Evolutionary conservation across 2,888 invertebrate genomes (phyloP), one percentile per base, ranked within the genome.

Genomic region (Gisinianus flammeolus): DNA sequence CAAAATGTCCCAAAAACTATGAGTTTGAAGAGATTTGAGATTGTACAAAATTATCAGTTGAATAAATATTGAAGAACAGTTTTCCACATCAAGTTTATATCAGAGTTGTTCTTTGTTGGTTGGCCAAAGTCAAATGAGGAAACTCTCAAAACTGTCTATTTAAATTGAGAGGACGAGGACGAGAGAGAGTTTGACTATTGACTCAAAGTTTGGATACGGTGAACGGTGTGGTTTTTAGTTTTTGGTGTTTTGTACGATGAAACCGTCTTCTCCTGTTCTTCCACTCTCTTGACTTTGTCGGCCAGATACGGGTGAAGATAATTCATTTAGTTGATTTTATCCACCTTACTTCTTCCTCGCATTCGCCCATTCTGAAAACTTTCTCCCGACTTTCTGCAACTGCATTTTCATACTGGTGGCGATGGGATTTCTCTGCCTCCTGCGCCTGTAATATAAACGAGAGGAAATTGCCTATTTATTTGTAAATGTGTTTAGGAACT

Each of bases 221-320:
- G 54, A n/a, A 54, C 54, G n/a, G 8, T 54, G 66, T 66, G 66
- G 66, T 66, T 30, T 66, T 66, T n/a, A n/a, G n/a, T n/a, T n/a
- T n/a, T n/a, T n/a, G n/a, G n/a, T n/a, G n/a, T n/a, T n/a, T 19
- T 30, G 16, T 66, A 30, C 5, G 28, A 24, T 62, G 28, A 26
- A 30, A 30, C 66, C 28, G 31, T 30, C 26, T 31, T 26, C 22
- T 44, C 44, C 24, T 5, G 24, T 26, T 26, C 16, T 22, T 66
- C 66, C 30, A 30, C 30, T 22, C 31, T 66, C 68, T 68, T 22
- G n/a, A 33, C 68, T 44, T 44, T 44, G 68, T 68, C 44, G 35
- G 68, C 68, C 68, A 44, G 67, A 72, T 72, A 58, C 72, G 72
- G 73, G 35, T 19, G 73, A 68, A 73, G 62, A 73, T 73, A 73